phyloP scores from a whole-genome alignment of 1,140 invertebrate species.

The Rhopalosiphum padi region DNA sequence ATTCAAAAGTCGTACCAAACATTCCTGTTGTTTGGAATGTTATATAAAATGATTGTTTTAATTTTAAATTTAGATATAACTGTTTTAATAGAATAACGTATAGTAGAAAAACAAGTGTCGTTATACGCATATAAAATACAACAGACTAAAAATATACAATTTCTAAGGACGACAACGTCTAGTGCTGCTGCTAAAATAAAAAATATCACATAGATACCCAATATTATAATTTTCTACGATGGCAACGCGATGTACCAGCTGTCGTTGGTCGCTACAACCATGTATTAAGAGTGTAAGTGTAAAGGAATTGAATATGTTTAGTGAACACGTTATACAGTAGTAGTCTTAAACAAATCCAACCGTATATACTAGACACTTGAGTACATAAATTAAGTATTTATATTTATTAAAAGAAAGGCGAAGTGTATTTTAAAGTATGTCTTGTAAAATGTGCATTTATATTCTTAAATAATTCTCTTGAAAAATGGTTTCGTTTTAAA shows the following conservation, averaged over 20 bases:
- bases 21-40: background rate
- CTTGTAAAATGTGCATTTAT: background rate
- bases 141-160: background rate
- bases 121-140: background rate
- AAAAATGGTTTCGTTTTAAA: slow-evolving; percentile 12
- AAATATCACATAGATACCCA: background rate
- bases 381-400: slow-evolving; percentile 20
- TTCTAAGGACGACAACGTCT: background rate
- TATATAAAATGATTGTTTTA: background rate
- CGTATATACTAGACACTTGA: background rate
- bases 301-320: background rate
- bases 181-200: background rate
- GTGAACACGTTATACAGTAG: background rate
- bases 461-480: slow-evolving; percentile 25
- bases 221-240: slow-evolving; percentile 11
- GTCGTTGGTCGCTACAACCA: background rate
- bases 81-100: background rate
- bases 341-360: background rate
- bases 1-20: background rate
- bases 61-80: background rate
- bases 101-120: background rate
- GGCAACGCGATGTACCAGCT: background rate
- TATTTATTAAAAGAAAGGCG: background rate
- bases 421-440: background rate
- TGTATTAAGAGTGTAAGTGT: background rate